phyloP scores from a whole-genome alignment of 2,888 invertebrate species.

The Parelbella ahira region DNA sequence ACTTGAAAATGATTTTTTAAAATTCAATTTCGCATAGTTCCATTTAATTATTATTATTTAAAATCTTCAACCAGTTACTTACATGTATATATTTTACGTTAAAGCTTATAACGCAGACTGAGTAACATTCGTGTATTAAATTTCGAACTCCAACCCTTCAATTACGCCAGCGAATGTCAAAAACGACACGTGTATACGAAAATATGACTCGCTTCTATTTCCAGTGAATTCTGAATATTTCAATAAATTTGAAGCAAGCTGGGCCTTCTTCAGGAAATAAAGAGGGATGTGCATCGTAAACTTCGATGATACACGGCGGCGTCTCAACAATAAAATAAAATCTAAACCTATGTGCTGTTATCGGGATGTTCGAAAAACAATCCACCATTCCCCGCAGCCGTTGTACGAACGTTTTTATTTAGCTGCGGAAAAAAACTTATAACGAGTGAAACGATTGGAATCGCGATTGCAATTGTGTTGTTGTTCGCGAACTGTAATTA shows the following conservation, averaged over 20 bases:
- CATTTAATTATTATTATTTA: too few species aligned
- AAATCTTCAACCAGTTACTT: too few species aligned
- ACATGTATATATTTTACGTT: too few species aligned
- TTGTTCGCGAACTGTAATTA: not conserved
- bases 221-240: slow-evolving; percentile 34
- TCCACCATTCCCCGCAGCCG: slow-evolving; percentile 36
- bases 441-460: slow-evolving; percentile 15
- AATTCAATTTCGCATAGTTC: too few species aligned
- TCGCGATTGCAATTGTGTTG: slow-evolving; percentile 7
- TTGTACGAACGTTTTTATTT: slow-evolving; percentile 29
- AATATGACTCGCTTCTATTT: too few species aligned
- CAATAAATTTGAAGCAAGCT: slow-evolving; percentile 39
- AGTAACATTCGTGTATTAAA: too few species aligned
- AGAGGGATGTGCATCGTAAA: slow-evolving; percentile 65
- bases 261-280: slow-evolving; percentile 52
- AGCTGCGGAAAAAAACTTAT: slow-evolving; percentile 6
- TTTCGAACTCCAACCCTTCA: too few species aligned
- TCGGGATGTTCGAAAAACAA: slow-evolving; percentile 49
- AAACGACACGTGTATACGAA: too few species aligned
- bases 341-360: slow-evolving; percentile 49
- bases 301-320: slow-evolving; percentile 61
- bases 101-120: too few species aligned
- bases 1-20: too few species aligned
- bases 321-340: slow-evolving; percentile 63
- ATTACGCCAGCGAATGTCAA: too few species aligned